These are phyloP conservation scores for Junco hyemalis DNA, from an alignment of 2,113 vertebrate genomes.

Conservation along the genomic window DNA sequence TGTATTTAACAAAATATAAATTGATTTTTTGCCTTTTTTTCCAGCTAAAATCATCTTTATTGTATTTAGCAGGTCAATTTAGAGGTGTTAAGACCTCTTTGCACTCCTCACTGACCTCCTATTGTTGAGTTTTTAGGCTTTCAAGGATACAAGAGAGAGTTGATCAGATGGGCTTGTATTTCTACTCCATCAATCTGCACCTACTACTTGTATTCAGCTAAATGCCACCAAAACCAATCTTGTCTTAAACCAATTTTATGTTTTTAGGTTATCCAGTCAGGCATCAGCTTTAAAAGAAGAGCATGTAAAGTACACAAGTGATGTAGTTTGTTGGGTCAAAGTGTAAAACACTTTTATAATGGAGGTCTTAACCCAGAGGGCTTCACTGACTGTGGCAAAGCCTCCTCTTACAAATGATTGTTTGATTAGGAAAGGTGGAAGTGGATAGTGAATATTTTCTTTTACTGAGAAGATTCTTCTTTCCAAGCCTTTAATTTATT, in stretches of 20 bases:
- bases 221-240: neutral
- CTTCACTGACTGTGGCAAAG: neutral
- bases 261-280: neutral
- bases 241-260: neutral
- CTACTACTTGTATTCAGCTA: neutral
- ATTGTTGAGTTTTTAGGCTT: neutral
- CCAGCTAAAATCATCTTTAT: neutral
- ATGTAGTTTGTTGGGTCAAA: neutral
- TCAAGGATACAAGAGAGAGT: neutral
- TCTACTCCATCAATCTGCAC: neutral
- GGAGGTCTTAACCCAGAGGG: neutral
- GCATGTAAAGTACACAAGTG: neutral
- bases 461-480: neutral
- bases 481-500: neutral
- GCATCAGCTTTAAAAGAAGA: neutral
- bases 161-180: neutral
- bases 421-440: neutral
- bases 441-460: too few relatives aligned
- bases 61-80: neutral
- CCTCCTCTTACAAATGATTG: neutral
- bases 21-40: neutral
- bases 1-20: neutral
- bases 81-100: neutral
- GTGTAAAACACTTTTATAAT: neutral
- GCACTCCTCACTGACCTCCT: neutral